These are phyloP conservation scores for Protobothrops flavoviridis DNA, from an alignment of 2,113 vertebrate genomes.

Conservation along the genomic window DNA sequence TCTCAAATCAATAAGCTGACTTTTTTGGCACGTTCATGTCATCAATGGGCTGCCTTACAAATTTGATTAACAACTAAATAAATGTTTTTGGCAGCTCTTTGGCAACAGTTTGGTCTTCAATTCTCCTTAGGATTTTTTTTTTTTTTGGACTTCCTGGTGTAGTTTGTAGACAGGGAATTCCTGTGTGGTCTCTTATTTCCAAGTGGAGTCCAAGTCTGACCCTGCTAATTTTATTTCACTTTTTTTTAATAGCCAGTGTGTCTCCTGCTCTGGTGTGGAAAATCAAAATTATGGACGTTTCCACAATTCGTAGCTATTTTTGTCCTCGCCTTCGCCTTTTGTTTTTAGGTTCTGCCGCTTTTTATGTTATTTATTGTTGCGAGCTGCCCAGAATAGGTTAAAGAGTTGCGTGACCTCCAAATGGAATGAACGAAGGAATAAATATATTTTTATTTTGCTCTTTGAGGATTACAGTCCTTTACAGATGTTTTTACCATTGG, in stretches of 20 bases:
- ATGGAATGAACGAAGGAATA: background rate
- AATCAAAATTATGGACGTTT: background rate
- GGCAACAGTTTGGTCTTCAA: background rate
- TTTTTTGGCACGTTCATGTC: background rate
- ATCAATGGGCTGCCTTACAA: background rate
- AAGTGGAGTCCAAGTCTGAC: background rate
- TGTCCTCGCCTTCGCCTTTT: background rate
- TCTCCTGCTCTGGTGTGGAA: background rate
- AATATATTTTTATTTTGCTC: background rate
- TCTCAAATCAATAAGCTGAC: background rate
- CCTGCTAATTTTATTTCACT: background rate
- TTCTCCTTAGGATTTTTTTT: background rate
- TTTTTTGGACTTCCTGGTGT: background rate
- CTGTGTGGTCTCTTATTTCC: background rate
- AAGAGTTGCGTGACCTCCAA: background rate
- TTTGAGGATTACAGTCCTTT: background rate
- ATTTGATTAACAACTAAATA: background rate
- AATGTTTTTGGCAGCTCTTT: background rate
- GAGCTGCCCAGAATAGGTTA: background rate
- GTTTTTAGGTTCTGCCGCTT: background rate
- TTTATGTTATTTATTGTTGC: background rate
- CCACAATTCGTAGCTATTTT: background rate
- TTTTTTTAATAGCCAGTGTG: background rate
- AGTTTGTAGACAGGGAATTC: background rate
- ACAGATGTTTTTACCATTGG: background rate